Conservation (phyloP, 1,140 invertebrate species). For the Grapholita molesta region DNA sequence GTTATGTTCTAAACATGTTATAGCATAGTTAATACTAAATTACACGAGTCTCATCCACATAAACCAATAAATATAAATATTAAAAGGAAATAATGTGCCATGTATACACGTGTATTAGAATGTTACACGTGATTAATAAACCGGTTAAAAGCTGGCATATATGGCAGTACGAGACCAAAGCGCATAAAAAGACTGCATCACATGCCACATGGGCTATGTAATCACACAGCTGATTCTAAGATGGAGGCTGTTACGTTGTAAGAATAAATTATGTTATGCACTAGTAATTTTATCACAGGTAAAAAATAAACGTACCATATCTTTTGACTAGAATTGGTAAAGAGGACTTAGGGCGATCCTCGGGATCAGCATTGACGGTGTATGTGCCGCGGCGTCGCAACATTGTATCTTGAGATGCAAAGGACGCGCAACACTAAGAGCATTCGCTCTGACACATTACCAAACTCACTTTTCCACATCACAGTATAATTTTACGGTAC, state of each 20-base stretch:
- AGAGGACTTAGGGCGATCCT: conserved; percentile 38
- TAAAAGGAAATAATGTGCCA: background rate
- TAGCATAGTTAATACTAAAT: background rate
- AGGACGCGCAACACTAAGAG: conserved; percentile 30
- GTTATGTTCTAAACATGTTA: background rate
- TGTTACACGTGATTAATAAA: background rate
- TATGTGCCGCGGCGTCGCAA: conserved; percentile 64
- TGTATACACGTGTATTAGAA: background rate
- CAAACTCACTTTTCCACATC: conserved; percentile 14
- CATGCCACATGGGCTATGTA: conserved; percentile 11
- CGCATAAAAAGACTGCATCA: background rate
- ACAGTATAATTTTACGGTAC: conserved; percentile 25
- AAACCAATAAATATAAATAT: too few species aligned
- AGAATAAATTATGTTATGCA: background rate
- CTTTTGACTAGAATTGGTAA: conserved; percentile 44
- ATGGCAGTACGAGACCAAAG: background rate
- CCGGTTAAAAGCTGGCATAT: background rate
- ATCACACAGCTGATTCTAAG: conserved; percentile 1
- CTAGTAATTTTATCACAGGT: background rate
- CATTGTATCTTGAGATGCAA: conserved; percentile 41
- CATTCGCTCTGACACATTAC: conserved; percentile 30
- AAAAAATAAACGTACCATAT: conserved; percentile 36
- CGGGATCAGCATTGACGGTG: conserved; percentile 58
- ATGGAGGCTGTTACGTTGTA: background rate
- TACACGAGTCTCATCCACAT: too few species aligned